A percentile compares a stretch with the other conserved stretches of the same genome.
Evolutionary conservation across 2,888 invertebrate species (phyloP).

Genomic region (Meghimatium bilineatum): DNA sequence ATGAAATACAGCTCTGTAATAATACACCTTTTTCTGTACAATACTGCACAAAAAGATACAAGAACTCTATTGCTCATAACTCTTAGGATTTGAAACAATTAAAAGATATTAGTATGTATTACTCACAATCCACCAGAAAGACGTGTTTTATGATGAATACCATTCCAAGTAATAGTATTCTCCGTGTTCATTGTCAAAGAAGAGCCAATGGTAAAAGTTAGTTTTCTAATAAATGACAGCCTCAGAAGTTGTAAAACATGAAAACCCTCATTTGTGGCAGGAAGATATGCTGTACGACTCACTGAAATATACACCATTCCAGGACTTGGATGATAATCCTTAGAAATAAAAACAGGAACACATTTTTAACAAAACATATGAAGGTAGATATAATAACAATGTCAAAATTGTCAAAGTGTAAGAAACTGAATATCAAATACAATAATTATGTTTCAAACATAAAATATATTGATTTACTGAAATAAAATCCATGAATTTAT

Average conservation of each 20-base stretch:
- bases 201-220: slow-evolving; percentile 35
- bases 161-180: slow-evolving; percentile 33
- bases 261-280: slow-evolving; percentile 9
- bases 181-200: slow-evolving; percentile 17
- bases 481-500: no score
- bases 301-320: not conserved
- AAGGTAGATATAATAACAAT: no score
- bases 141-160: slow-evolving; percentile 42
- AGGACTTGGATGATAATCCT: slow-evolving; percentile 24
- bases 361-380: not conserved
- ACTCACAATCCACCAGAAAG: slow-evolving; percentile 32
- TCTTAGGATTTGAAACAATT: no score
- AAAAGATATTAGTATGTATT: not conserved
- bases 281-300: slow-evolving; percentile 22
- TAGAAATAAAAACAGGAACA: not conserved
- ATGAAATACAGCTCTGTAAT: no score
- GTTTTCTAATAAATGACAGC: slow-evolving; percentile 23
- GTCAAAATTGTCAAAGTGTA: no score
- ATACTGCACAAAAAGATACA: no score
- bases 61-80: no score
- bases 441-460: no score
- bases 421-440: no score
- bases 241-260: slow-evolving; percentile 14
- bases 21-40: no score
- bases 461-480: no score